Conservation (phyloP, 2,888 invertebrate species). For the Chironomus tentans region DNA sequence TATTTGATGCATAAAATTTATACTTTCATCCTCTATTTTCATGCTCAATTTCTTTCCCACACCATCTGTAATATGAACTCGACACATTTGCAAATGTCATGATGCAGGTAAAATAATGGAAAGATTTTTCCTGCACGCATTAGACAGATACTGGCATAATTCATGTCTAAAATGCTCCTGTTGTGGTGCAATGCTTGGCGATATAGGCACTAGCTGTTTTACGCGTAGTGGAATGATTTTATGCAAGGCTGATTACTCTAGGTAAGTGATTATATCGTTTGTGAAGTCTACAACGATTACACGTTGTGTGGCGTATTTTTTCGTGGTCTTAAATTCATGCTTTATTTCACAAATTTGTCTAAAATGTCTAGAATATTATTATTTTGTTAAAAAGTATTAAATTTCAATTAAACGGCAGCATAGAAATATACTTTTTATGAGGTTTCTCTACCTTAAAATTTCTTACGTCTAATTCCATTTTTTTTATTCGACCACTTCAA, state of each 20-base stretch:
- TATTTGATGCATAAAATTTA: not conserved
- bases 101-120: conserved; percentile 65
- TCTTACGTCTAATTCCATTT: not conserved
- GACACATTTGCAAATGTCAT: no score
- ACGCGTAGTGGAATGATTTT: conserved; percentile 89
- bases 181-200: conserved; percentile 81
- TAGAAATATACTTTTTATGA: not conserved
- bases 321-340: not conserved
- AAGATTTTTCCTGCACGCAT: conserved; percentile 81
- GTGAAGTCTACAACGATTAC: not conserved
- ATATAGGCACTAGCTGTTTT: conserved; percentile 86
- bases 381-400: conserved; percentile 15
- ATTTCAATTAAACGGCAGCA: conserved; percentile 21
- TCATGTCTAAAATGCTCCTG: conserved; percentile 88
- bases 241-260: conserved; percentile 90
- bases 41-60: no score
- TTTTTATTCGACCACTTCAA: conserved; percentile 11
- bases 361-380: not conserved
- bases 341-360: not conserved
- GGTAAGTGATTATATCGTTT: conserved; percentile 51
- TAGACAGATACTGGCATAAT: conserved; percentile 95
- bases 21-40: not conserved
- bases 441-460: conserved; percentile 1
- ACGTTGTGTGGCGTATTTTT: not conserved
- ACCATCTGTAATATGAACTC: no score